Evolutionary conservation across 2,113 vertebrate species (phyloP).

Genomic region (Procavia capensis): DNA sequence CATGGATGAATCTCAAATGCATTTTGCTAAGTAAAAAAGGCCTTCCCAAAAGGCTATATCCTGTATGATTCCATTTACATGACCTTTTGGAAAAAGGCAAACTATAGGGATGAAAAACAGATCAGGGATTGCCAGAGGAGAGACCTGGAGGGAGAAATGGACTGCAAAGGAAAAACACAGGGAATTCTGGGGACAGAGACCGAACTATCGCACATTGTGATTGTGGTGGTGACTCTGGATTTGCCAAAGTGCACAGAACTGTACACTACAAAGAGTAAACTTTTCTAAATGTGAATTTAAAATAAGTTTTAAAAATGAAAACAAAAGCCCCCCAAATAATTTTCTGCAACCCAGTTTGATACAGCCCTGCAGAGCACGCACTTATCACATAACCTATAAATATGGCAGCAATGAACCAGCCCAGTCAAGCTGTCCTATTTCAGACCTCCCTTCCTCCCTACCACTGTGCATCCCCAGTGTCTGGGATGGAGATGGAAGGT

Average conservation of each 20-base stretch:
- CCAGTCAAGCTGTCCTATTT: neutral
- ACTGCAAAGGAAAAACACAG: too few species aligned
- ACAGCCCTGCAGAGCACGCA: neutral
- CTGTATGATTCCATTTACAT: neutral
- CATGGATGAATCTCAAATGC: neutral
- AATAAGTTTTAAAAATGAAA: neutral
- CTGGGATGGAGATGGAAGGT: neutral
- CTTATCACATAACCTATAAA: neutral
- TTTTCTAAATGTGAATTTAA: neutral
- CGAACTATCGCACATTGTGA: too few species aligned
- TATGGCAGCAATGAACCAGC: rapidly evolving
- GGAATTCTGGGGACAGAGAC: neutral
- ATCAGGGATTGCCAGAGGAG: neutral
- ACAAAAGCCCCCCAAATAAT: neutral
- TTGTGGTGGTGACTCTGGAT: rapidly evolving
- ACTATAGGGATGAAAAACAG: rapidly evolving
- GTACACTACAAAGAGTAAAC: neutral
- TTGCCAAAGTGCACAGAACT: neutral
- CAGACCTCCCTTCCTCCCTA: neutral
- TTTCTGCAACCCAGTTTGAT: neutral
- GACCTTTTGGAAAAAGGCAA: neutral
- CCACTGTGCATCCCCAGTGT: neutral
- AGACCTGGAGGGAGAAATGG: neutral
- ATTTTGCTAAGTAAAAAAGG: neutral
- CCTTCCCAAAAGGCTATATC: neutral